Base-by-base conservation (phyloP, 2,113 vertebrate species). In the Platichthys flesus region DNA sequence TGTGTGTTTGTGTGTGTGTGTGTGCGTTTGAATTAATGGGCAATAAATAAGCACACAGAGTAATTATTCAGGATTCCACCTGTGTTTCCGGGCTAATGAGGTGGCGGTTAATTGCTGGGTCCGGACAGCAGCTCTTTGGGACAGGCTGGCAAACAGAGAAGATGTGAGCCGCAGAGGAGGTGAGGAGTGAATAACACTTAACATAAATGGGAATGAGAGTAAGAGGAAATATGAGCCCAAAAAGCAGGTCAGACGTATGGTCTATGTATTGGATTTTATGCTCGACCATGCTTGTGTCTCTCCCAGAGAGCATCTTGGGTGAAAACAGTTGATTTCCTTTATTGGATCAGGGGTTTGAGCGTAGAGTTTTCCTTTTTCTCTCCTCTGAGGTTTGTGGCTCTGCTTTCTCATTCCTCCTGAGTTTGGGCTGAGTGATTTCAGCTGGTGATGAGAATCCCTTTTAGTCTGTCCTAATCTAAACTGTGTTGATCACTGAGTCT, bases 51-150 rank as follows among this genome's bases (percentile, higher is more conserved):
- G n/a, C 8, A 51, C 62, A 64, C 65, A 49, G 59, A 68, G 71
- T 82, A 79, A 89, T 87, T 87, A 91, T 74, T 82, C n/a, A 56
- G 57, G 67, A 86, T 82, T 88, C 81, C 83, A 79, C 81, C 75
- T 69, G 70, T 9, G 81, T 90, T 86, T 69, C 74, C 54, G 67
- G 82, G 37, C 83, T 91, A 92, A 91, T 89, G 85, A 90, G 79
- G 80, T 79, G 74, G 76, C 28, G 24, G 70, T 73, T 89, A 89
- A 89, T 90, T 86, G 81, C 76, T 18, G 47, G 68, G 82, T 88
- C 71, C 28, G 60, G 82, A 76, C 82, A 49, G 79, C 71, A 52
- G 59, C 58, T 79, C 82, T 86, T 78, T 62, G 54, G 79, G 66
- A 26, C 74, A 4, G 45, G 54, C 62, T 83, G 79, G 77, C 73